Conservation (phyloP, 2,888 invertebrate species). For the Allacma fusca region DNA sequence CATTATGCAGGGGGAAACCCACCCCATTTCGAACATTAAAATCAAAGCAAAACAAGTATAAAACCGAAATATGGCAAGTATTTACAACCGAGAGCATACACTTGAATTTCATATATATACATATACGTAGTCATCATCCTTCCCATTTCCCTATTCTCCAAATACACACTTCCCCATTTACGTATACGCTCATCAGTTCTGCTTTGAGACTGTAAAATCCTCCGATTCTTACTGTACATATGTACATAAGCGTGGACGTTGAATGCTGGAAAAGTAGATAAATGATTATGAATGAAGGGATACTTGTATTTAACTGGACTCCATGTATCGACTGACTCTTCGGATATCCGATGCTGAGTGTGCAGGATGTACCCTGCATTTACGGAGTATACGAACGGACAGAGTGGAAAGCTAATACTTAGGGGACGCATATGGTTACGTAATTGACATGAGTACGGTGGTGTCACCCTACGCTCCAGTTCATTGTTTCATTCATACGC, state of each 20-base stretch:
- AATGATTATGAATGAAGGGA: slow-evolving; percentile 10
- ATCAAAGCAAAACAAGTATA: slow-evolving; percentile 20
- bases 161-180: background rate
- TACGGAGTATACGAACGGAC: background rate
- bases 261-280: too few relatives aligned
- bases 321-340: background rate
- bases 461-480: slow-evolving; percentile 22
- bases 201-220: too few relatives aligned
- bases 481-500: slow-evolving; percentile 30
- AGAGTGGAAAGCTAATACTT: background rate
- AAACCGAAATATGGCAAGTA: slow-evolving; percentile 1
- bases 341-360: background rate
- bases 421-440: slow-evolving; percentile 2
- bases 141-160: too few relatives aligned
- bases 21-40: slow-evolving; percentile 16
- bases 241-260: too few relatives aligned
- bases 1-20: slow-evolving; percentile 22
- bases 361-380: slow-evolving; percentile 11
- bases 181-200: too few relatives aligned
- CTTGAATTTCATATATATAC: slow-evolving; percentile 4
- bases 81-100: background rate
- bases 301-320: slow-evolving; percentile 1
- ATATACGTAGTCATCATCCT: background rate
- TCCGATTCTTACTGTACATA: too few relatives aligned
- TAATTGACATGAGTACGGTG: slow-evolving; percentile 1